These are phyloP conservation scores for Albula glossodonta DNA, from an alignment of 2,113 vertebrate species.

Conservation along the genomic window DNA sequence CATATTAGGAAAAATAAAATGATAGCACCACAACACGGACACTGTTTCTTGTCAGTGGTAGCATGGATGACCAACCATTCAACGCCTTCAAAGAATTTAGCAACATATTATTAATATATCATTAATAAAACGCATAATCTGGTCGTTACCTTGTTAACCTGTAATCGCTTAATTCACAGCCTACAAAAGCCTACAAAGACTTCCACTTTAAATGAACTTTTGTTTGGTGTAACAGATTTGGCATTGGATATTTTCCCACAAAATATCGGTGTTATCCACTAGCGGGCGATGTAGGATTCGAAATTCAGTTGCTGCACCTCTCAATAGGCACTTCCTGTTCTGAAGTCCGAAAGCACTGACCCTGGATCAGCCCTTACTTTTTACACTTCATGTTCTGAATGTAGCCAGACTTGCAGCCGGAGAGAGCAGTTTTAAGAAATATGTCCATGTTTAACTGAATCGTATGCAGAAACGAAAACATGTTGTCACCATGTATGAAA, in stretches of 20 bases:
- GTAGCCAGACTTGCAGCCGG: neutral
- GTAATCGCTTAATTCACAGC: too few relatives aligned
- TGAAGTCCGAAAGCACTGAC: neutral
- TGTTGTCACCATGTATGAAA: too few relatives aligned
- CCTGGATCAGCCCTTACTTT: neutral
- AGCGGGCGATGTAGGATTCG: neutral
- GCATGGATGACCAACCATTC: too few relatives aligned
- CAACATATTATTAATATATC: too few relatives aligned
- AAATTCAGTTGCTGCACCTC: neutral
- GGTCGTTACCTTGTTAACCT: too few relatives aligned
- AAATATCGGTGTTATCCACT: neutral
- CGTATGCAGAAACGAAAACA: too few relatives aligned
- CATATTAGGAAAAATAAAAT: too few relatives aligned
- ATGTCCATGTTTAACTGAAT: too few relatives aligned
- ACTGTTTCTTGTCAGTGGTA: too few relatives aligned
- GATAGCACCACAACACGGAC: too few relatives aligned
- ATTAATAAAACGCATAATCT: too few relatives aligned
- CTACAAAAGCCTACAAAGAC: neutral
- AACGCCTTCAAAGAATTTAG: too few relatives aligned
- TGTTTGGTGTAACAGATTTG: neutral
- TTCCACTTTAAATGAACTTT: neutral
- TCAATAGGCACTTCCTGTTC: neutral
- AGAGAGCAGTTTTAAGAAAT: neutral
- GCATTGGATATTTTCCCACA: neutral
- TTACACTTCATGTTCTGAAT: neutral